Evolutionary conservation across 2,113 vertebrate species (phyloP).

Genomic region (Carassius gibelio): DNA sequence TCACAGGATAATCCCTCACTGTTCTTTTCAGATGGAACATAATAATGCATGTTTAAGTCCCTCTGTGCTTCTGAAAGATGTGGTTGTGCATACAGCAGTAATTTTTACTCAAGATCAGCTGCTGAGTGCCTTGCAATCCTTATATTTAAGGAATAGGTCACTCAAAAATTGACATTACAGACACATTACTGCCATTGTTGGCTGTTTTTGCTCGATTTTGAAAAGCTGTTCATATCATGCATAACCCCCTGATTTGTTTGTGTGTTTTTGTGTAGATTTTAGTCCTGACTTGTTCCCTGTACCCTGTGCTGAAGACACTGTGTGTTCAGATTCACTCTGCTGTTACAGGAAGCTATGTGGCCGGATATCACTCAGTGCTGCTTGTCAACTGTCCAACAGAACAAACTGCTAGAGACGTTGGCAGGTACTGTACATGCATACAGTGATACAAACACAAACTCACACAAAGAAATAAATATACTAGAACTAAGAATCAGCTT

Average conservation of each 20-base stretch:
- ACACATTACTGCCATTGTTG: too few species aligned
- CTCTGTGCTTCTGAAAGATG: neutral
- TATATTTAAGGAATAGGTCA: neutral
- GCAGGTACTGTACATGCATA: conserved; percentile 72
- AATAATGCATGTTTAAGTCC: conserved; percentile 5
- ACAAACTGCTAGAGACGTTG: conserved; percentile 82
- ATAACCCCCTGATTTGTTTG: conserved; percentile 65
- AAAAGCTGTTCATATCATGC: too few species aligned
- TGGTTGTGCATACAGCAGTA: neutral
- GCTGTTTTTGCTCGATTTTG: too few species aligned
- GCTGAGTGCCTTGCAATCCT: neutral
- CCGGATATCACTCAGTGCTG: conserved; percentile 80
- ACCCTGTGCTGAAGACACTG: conserved; percentile 73
- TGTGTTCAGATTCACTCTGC: conserved; percentile 72
- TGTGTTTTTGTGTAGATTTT: conserved; percentile 71
- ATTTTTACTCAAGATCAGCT: neutral
- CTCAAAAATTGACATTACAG: conserved; percentile 23
- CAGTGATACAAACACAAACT: neutral
- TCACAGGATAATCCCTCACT: conserved; percentile 22
- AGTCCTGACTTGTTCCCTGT: conserved; percentile 73
- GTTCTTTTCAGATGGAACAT: conserved; percentile 21
- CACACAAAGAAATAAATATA: neutral
- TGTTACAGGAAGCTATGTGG: conserved; percentile 76
- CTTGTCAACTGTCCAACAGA: conserved; percentile 86
- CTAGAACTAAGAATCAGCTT: neutral